A percentile compares a stretch with the other conserved stretches of the same genome.
These are phyloP conservation scores for Cepaea hortensis DNA, from an alignment of 2,888 invertebrate genomes.

Conservation along the genomic window DNA sequence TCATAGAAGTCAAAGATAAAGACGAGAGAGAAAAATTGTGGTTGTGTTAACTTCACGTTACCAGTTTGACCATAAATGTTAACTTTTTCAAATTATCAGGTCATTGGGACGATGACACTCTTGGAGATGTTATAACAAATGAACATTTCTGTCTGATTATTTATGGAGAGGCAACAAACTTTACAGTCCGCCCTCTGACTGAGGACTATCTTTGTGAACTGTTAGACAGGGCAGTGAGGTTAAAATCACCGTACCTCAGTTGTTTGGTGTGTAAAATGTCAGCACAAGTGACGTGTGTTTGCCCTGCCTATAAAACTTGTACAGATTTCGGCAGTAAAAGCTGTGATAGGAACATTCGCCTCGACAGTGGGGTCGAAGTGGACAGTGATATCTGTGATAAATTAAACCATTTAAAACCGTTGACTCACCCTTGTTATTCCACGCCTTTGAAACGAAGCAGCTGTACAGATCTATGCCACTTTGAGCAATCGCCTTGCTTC, in stretches of 20 bases:
- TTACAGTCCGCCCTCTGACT: slow-evolving; percentile 28
- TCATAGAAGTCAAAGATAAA: too few species aligned
- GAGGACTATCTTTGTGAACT: slow-evolving; percentile 45
- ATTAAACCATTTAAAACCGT: background rate
- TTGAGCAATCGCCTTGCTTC: slow-evolving; percentile 4
- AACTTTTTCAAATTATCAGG: slow-evolving; percentile 42
- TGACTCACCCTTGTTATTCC: slow-evolving; percentile 29
- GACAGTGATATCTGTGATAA: slow-evolving; percentile 49
- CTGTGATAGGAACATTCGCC: slow-evolving; percentile 46
- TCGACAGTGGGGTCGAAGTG: slow-evolving; percentile 54
- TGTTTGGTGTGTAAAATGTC: slow-evolving; percentile 41
- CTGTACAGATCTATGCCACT: slow-evolving; percentile 1
- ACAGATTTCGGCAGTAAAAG: background rate
- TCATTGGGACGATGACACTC: slow-evolving; percentile 42
- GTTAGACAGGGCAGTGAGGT: slow-evolving; percentile 32
- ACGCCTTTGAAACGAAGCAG: slow-evolving; percentile 36
- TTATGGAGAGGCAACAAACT: slow-evolving; percentile 42
- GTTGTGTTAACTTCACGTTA: background rate
- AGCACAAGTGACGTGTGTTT: slow-evolving; percentile 24
- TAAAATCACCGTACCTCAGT: slow-evolving; percentile 41
- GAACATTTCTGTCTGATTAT: slow-evolving; percentile 37
- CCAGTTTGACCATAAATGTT: slow-evolving; percentile 8
- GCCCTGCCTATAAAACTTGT: background rate
- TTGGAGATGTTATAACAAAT: slow-evolving; percentile 40
- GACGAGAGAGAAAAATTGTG: background rate